phyloP scores from a whole-genome alignment of 1,140 invertebrate genomes.

The Procambarus clarkii region DNA sequence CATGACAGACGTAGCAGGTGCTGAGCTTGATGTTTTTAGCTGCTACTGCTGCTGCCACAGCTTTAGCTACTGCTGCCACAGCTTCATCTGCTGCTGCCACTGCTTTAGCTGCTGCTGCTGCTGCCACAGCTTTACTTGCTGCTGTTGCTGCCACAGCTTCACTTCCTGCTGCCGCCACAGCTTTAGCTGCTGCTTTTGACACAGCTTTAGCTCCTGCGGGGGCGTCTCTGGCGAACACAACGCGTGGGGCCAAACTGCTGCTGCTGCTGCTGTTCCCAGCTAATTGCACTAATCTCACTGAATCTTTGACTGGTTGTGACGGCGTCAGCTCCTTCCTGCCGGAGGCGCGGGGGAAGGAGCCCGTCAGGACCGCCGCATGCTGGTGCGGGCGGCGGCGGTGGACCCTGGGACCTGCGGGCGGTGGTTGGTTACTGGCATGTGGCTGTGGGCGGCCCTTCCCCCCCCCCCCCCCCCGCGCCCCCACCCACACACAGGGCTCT shows the following conservation, averaged over 20 bases:
- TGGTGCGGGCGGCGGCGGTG: background rate
- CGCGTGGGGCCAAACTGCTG: too few relatives aligned
- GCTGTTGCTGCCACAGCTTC: background rate
- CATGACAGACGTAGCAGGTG: background rate
- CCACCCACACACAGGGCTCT: too few relatives aligned
- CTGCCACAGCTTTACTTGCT: background rate
- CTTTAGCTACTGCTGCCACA: background rate
- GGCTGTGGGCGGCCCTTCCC: background rate
- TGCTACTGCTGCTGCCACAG: background rate
- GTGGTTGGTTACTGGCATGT: background rate
- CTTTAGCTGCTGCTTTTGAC: background rate
- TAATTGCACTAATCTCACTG: constrained; percentile 2
- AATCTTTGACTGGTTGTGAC: constrained; percentile 13
- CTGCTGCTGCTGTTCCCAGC: background rate
- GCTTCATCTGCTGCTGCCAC: background rate
- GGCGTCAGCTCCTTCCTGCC: constrained; percentile 59
- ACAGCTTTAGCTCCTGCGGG: too few relatives aligned
- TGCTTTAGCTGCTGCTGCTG: background rate
- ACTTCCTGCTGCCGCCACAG: background rate
- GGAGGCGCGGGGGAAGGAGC: constrained; percentile 49
- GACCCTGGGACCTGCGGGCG: constrained; percentile 33
- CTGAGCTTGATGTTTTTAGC: too few relatives aligned
- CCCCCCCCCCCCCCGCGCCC: too few relatives aligned
- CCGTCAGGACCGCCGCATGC: constrained; percentile 50
- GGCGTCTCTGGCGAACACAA: background rate